phyloP scores from a whole-genome alignment of 2,888 invertebrate species.

The Drosophila ustulata region DNA sequence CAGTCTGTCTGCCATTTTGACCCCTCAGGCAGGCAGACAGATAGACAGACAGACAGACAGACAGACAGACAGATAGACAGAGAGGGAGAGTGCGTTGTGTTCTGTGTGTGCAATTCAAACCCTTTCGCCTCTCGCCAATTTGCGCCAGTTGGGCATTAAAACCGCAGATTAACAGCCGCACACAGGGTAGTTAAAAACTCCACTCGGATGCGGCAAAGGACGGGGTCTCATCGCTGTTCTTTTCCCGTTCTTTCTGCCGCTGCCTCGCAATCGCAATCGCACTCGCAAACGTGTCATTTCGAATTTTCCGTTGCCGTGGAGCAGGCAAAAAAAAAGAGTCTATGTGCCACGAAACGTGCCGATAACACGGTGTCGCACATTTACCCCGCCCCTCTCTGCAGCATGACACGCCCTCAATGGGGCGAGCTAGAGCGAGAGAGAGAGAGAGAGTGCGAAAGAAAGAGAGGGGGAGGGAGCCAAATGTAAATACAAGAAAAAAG shows the following conservation, averaged over 20 bases:
- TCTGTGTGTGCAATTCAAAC: constrained; percentile 60
- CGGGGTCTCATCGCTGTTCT: neutral
- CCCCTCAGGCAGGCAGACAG: constrained; percentile 4
- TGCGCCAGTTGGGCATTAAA: constrained; percentile 79
- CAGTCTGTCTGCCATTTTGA: constrained; percentile 36
- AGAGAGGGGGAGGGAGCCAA: constrained; percentile 26
- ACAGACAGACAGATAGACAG: neutral
- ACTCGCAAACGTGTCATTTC: constrained; percentile 77
- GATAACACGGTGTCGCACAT: constrained; percentile 81
- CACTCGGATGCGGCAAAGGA: constrained; percentile 4
- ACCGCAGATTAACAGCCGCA: constrained; percentile 79
- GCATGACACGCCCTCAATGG: constrained; percentile 39
- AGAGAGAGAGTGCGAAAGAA: constrained; percentile 15
- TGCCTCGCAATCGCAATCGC: constrained; percentile 24
- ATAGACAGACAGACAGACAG: neutral
- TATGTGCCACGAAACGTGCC: constrained; percentile 78
- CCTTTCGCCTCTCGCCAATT: constrained; percentile 78
- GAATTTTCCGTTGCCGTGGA: constrained; percentile 66
- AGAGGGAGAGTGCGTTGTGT: neutral
- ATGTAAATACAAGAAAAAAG: constrained; percentile 63
- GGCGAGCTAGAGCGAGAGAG: constrained; percentile 14
- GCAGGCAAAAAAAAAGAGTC: constrained; percentile 38
- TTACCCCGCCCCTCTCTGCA: constrained; percentile 44
- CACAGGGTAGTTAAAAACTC: constrained; percentile 73
- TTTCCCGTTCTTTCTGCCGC: neutral